A percentile compares a stretch with the other conserved stretches of the same genome.
These are phyloP conservation scores for Epizoanthus stellaris DNA, from an alignment of 92 coral and sea anemone genomes.

Conservation along the genomic window DNA sequence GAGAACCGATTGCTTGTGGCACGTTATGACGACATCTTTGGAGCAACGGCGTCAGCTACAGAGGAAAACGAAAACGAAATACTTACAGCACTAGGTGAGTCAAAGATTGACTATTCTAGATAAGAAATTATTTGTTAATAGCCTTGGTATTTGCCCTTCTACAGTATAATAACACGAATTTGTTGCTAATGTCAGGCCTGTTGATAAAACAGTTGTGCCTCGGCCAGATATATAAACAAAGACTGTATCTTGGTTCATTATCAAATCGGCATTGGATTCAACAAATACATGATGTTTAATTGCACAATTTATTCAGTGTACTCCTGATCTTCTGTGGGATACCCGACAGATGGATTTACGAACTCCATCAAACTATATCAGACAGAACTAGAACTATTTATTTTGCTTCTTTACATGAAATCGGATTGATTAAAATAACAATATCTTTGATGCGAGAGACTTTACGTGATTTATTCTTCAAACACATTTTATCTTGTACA, in stretches of 20 bases:
- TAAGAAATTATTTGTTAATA: conserved; percentile 1
- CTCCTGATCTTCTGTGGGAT: too few species aligned
- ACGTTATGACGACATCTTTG: conserved; percentile 79
- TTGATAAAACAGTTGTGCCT: too few species aligned
- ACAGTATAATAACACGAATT: neutral
- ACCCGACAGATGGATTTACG: too few species aligned
- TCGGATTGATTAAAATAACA: too few species aligned
- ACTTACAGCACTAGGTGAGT: conserved; percentile 85
- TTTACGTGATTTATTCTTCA: neutral
- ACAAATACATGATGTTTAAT: too few species aligned
- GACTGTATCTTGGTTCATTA: too few species aligned
- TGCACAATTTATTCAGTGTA: too few species aligned
- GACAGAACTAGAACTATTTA: too few species aligned
- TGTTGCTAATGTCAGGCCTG: neutral
- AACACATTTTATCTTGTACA: neutral
- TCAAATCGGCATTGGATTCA: too few species aligned
- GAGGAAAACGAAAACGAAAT: conserved; percentile 76
- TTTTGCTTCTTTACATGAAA: too few species aligned
- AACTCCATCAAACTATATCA: too few species aligned
- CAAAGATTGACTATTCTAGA: neutral
- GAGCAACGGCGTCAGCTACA: conserved; percentile 85
- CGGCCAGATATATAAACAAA: too few species aligned
- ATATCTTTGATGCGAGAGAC: neutral
- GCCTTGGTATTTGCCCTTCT: neutral
- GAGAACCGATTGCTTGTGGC: conserved; percentile 72